Conservation (phyloP, 2,888 invertebrate species). For the Chalcosyrphus nemorum region DNA sequence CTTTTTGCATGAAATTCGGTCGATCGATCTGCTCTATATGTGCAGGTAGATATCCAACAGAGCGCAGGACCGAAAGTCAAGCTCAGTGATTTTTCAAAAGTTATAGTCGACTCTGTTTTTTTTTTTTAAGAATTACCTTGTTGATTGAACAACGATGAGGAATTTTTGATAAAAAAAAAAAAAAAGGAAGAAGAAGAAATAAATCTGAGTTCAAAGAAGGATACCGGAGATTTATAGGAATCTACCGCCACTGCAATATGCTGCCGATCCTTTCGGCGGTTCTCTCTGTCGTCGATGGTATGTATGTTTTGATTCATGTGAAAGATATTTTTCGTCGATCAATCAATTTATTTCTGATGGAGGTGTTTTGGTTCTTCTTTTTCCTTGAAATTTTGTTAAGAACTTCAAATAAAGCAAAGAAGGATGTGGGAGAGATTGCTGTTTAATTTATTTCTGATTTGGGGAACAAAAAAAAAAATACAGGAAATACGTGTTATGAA, state of each 20-base stretch:
- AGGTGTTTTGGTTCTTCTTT: constrained; percentile 6
- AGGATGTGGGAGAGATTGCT: constrained; percentile 16
- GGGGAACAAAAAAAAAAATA: too few relatives aligned
- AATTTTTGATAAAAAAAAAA: constrained; percentile 25
- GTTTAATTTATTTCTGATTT: constrained; percentile 1
- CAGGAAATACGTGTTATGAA: constrained; percentile 41
- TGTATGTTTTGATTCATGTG: constrained; percentile 58
- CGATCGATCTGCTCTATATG: background rate
- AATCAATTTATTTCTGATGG: constrained; percentile 55
- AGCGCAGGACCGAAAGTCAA: background rate
- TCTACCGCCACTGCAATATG: constrained; percentile 1
- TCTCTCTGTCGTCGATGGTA: background rate
- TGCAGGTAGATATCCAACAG: background rate
- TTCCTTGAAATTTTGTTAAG: background rate
- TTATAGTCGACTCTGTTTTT: background rate
- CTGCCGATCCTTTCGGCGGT: constrained; percentile 13
- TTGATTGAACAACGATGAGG: constrained; percentile 41
- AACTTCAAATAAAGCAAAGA: background rate
- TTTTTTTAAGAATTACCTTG: constrained; percentile 6
- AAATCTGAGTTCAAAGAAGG: background rate
- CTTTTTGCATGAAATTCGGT: constrained; percentile 19
- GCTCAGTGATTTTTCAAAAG: constrained; percentile 18
- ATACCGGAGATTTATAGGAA: constrained; percentile 12
- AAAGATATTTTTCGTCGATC: constrained; percentile 52
- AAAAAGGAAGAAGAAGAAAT: background rate